Evolutionary conservation across 2,113 vertebrate genomes (phyloP), one percentile per base, ranked within the genome.

Genomic region (Ondatra zibethicus): DNA sequence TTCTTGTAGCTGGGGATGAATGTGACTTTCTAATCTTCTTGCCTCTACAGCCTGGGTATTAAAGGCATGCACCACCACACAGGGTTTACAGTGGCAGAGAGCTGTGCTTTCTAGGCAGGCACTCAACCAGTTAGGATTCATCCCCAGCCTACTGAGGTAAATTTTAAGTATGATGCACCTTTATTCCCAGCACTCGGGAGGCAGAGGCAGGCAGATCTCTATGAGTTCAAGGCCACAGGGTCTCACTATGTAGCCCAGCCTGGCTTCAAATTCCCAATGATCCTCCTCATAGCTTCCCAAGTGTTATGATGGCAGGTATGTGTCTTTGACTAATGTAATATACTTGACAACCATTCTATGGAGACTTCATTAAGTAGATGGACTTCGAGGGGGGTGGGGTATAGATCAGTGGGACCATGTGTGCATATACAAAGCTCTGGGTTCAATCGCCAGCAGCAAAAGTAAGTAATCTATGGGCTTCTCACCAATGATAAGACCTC

Each of bases 401-500:
- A 14, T 11, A 61, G 66, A 55, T 81, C 39, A 72, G 75, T 58
- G 25, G 52, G 12, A 70, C 2, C 36, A 8, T 55, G n/a, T 68
- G 5, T 47, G 47, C 11, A 73, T 52, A 12, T 13, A 16, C 25
- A 45, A 63, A 42, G 25, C 77, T 45, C 55, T 81, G 33, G 52
- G 66, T 73, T 73, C 52, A 39, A 39, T 39, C 2, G 3, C 50
- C 27, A 80, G 29, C 10, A 89, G 23, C 31, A 81, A 47, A 88
- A 63, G 47, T 45, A 70, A 61, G 42, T 68, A 91, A 81, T 65
- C 42, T 52, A 55, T 23, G 63, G 39, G 72, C 42, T 84, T 80
- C 39, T 89, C 76, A 58, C 61, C 86, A 96, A 45, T 78, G 70
- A 55, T 52, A 55, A 96, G 88, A 7, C 36, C 50, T 78, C 84